Evolutionary conservation across 2,113 vertebrate species (phyloP).

Genomic region (Ploceus nigricollis): DNA sequence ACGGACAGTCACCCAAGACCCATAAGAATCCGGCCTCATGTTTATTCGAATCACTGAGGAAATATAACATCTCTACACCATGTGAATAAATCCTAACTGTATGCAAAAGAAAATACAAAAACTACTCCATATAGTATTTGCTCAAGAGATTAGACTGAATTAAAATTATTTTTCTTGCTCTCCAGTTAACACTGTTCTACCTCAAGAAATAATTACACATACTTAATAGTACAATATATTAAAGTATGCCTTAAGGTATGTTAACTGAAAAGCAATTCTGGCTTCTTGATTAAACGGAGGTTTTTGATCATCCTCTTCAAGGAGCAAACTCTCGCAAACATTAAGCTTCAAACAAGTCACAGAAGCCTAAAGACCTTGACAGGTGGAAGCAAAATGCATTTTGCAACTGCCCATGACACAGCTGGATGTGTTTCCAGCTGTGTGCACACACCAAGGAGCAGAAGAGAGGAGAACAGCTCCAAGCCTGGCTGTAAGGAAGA

Average conservation of each 20-base stretch:
- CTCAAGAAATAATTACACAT: slow-evolving; percentile 24
- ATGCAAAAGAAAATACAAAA: slow-evolving; percentile 20
- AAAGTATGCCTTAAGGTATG: slow-evolving; percentile 9
- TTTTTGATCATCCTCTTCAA: not conserved
- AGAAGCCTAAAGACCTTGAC: not conserved
- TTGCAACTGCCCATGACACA: not conserved
- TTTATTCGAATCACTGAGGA: slow-evolving; percentile 4
- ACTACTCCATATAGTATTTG: not conserved
- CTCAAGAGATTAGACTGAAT: slow-evolving; percentile 27
- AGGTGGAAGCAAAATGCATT: not conserved
- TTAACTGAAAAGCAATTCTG: not conserved
- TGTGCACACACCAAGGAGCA: not conserved
- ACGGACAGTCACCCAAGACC: not conserved
- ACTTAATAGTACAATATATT: slow-evolving; percentile 1
- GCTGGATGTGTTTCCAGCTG: not conserved
- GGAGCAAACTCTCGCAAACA: not conserved
- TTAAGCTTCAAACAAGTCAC: not conserved
- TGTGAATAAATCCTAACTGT: not conserved
- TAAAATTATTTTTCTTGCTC: not conserved
- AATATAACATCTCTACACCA: not conserved
- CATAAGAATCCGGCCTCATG: not conserved
- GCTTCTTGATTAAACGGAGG: not conserved
- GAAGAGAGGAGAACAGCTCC: not conserved
- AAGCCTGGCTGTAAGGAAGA: not conserved
- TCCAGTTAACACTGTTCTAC: not conserved